Evolutionary conservation across 1,140 invertebrate genomes (phyloP).

Genomic region (Ips nitidus): DNA sequence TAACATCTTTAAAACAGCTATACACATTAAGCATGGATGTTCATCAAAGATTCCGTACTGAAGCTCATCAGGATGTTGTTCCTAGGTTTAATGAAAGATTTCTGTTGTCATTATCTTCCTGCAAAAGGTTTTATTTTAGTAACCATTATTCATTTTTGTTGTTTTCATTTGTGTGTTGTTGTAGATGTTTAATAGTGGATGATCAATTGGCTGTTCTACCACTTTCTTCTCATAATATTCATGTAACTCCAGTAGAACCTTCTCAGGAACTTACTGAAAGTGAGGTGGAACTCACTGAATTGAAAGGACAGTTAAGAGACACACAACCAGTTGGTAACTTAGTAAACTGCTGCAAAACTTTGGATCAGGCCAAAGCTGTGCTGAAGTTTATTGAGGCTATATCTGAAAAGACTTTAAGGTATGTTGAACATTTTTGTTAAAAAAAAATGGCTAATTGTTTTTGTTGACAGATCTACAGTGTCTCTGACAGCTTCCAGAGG

Average conservation of each 20-base stretch:
- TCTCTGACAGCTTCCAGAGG: slow-evolving; percentile 95
- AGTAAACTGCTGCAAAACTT: slow-evolving; percentile 89
- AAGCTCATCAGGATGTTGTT: slow-evolving; percentile 89
- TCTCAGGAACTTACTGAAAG: slow-evolving; percentile 50
- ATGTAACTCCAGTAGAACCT: slow-evolving; percentile 70
- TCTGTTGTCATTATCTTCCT: slow-evolving; percentile 86
- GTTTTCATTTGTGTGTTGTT: neutral
- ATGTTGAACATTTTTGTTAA: neutral
- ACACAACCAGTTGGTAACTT: slow-evolving; percentile 89
- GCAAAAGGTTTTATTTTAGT: slow-evolving; percentile 57
- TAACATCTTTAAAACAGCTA: slow-evolving; percentile 90
- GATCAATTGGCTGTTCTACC: slow-evolving; percentile 92
- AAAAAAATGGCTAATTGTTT: neutral
- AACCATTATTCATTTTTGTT: neutral
- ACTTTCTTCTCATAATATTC: slow-evolving; percentile 84
- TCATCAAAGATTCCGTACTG: slow-evolving; percentile 90
- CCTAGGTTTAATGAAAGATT: slow-evolving; percentile 97
- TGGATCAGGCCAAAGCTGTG: slow-evolving; percentile 92
- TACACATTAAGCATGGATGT: slow-evolving; percentile 99
- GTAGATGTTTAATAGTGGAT: slow-evolving; percentile 84
- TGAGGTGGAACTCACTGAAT: slow-evolving; percentile 62
- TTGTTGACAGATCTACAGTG: slow-evolving; percentile 71
- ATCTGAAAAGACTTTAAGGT: slow-evolving; percentile 82
- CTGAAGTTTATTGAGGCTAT: slow-evolving; percentile 94
- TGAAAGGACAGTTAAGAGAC: slow-evolving; percentile 76